Evolutionary conservation across 1,140 invertebrate species (phyloP), one percentile per base, ranked within the genome.

Genomic region (Thaumatotibia leucotreta): DNA sequence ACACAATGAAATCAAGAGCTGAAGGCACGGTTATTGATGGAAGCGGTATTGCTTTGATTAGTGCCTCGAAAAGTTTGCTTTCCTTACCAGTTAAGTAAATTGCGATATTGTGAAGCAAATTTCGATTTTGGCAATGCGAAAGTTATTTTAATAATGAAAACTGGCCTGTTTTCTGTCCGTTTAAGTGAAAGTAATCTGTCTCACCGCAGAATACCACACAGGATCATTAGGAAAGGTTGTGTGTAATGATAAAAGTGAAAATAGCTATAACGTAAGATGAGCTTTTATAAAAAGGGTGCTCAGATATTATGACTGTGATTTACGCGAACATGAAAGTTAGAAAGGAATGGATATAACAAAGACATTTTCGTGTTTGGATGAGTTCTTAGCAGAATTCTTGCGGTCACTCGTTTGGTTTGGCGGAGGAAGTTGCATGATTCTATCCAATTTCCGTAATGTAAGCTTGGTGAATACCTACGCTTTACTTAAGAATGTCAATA

Each of bases 121-220:
- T 73, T 70, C 33, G 17, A 68, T 72, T 74, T 64, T 24, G 29
- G 52, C 61, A 58, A 52, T 49, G 61, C n/a, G 65, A 67, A 73
- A 72, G 62, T 52, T 70, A 70, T 71, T 75, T 54, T 54, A 68
- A 11, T 73, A 63, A 73, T 71, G 73, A 72, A 70, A 69, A 71
- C 33, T 65, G 49, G 63, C 61, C 70, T 65, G 76, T 67, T 63
- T 63, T 72, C 68, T 68, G 73, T 65, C 63, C 33, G 52, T 73
- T 75, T 64, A 63, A 79, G 80, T 78, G 82, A 84, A 82, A 82
- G 80, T 82, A 77, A 81, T 77, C 75, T 76, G 65, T 71, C 32
- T 69, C 49, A 72, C 77, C 77, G 63, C 77, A 78, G 61, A 72
- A 10, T 66, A 71, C 69, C 66, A 64, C 49, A 65, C 61, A 73